Base-by-base conservation (phyloP, 2,797 vertebrate genomes). In the Morus bassanus region DNA sequence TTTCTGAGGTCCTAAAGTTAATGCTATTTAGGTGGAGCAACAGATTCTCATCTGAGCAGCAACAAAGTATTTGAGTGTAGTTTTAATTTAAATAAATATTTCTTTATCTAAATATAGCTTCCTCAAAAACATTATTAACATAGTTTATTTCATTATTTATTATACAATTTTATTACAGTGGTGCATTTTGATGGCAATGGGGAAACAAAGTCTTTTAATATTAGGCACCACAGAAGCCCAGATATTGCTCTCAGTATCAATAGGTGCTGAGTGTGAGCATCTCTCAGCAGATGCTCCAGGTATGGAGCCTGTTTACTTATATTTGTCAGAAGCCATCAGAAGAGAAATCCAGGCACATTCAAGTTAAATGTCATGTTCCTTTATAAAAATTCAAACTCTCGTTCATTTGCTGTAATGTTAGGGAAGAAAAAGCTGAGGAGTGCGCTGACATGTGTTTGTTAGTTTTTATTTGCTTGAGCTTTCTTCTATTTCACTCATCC, bases 371-470 rank as follows among this genome's bases (percentile, higher is more conserved):
- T 48, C 24, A 7, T 6, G 10, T 63, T 77, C 31, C 59, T 68
- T 50, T 67, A n/a, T 11, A n/a, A 69, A 93, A 46, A 80, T 77
- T 68, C 31, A 43, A 19, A 18, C 18, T 64, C 30, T 50, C 4
- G 6, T 45, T 76, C 43, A 8, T 75, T 79, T 82, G 1, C 57
- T 72, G 5, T 50, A 50, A 27, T 18, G 13, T 10, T 30, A 43
- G 12, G 27, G 63, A 68, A 69, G 16, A 35, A 70, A 28, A 80
- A 21, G 16, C 13, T n/a, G 37, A 56, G 19, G 5, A 57, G 2
- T 2, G 1, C 10, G 3, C 10, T 8, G 6, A 5, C 18, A 1
- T 57, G 16, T 15, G 17, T 4, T 59, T 31, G 67, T 84, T 37
- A 37, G 25, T 13, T 88, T 88, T 53, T 45, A 7, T 78, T 69